Base-by-base conservation (phyloP, 2,113 vertebrate genomes). In the Candoia aspera region DNA sequence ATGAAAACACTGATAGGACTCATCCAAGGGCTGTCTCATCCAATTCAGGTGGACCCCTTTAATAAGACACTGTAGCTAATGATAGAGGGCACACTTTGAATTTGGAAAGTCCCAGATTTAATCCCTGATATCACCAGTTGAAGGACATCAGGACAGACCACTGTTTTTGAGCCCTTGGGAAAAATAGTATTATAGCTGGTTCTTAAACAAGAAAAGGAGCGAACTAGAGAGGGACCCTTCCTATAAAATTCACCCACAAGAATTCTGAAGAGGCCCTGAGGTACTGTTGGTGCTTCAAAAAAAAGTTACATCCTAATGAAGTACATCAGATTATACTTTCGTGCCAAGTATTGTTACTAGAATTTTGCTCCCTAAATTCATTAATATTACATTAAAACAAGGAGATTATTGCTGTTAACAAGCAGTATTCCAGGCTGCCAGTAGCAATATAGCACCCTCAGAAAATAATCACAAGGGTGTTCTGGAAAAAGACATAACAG, bases 311-410 rank as follows among this genome's bases (percentile, higher is more conserved):
- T 92, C 84, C 86, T 88, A 95, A 90, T 94, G 94, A 93, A 93
- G 86, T 33, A 95, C 86, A 83, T 73, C 29, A 93, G 95, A 96
- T 88, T 92, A 68, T 89, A 91, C 93, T 94, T 93, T 73, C 91
- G 94, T 93, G 91, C 94, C 90, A 92, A 94, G 90, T 62, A 95
- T 90, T 92, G 79, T 85, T 85, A 95, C 91, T 95, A 95, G 93
- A 29, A 92, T 88, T 93, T 91, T 42, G 89, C 95, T 95, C 92
- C 60, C 46, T 90, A 94, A 87, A 92, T 96, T 92, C 92, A 95
- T 96, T 96, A 93, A 92, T 91, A 94, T 93, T 89, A 95, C 93
- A 96, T 96, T 94, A 96, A 91, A 91, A 97, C 94, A 97, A 94
- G 91, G 90, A 91, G 86, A 95, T 95, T 91, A 85, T 96, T 93